Base-by-base conservation (phyloP, 53 echinoderm and acorn worm species). In the Echinarachnius parma region DNA sequence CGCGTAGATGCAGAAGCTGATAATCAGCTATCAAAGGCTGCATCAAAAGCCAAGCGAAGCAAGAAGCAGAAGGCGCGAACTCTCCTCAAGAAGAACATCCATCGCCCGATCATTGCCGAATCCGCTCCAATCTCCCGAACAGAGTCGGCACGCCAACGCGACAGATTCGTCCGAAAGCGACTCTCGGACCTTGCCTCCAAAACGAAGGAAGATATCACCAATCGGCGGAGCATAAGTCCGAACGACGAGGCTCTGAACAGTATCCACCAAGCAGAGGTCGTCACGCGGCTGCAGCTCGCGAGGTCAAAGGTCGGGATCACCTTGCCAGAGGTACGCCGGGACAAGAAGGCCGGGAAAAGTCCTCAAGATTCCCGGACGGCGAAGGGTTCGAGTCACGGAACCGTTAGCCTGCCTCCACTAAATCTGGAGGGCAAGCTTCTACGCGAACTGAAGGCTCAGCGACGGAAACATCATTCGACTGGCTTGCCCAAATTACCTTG, bases 361-460 rank as follows among this genome's bases (percentile, higher is more conserved):
- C 20, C 0, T 42, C 33, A 53, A 60, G 13, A 18, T 19, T 23
- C 28, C 1, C 48, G 53, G 4, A 32, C 5, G n/a, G 31, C 62
- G 18, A 54, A 28, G 22, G 26, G 44, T 14, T 5, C 16, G 25
- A 62, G 20, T n/a, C n/a, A 32, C n/a, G 36, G 16, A 9, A 18
- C 5, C 9, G 9, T 62, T 9, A 62, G 32, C 9, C 48, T 77
- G 2, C 78, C 78, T 5, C 78, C 78, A 5, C 26, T 78, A 3
- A 78, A 62, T 50, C 1, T 78, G 7, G 78, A 78, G 39, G 53
- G 39, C 36, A 62, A 48, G 28, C 63, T 78, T 21, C 36, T 78
- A 9, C 34, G 53, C 52, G 64, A 78, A 35, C 64, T 78, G 24
- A 63, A 78, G 28, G 64, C 63, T 35, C 78, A 78, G 35, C 48